Evolutionary conservation across 2,797 vertebrate genomes (phyloP), one percentile per base, ranked within the genome.

Genomic region (Hydrophis major): DNA sequence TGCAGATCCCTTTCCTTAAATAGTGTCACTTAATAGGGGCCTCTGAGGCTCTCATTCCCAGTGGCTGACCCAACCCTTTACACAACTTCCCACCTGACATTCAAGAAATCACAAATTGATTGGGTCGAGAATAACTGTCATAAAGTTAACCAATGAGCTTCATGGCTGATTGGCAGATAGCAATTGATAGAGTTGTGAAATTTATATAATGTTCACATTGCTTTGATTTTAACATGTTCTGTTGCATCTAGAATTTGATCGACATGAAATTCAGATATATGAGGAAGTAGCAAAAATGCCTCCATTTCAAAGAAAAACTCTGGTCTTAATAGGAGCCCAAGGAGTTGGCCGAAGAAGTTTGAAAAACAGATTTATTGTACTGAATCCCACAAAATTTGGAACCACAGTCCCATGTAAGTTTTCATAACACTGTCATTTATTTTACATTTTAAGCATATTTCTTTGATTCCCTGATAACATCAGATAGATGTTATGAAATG

Each of bases 241-340:
- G 90, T 88, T 96, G 27, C 86, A 83, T 96, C 88, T 95, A 99
- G 99, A 99, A 97, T 99, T 99, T 97, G 99, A 99, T 97, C 99
- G 99, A 8, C 99, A 99, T 95, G 99, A 99, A 97, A 98, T 99
- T 94, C 99, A 99, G 97, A 99, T 99, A 92, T 99, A 99, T 90
- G 99, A 99, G 95, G 99, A 99, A 95, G 99, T 99, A 87, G 98
- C 99, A 88, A 99, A 98, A 97, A 99, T 99, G 99, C 99, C 99
- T 87, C 99, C 99, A 0, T 99, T 99, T 96, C 99, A 99, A 97
- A 99, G 99, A 97, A 99, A 99, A 96, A 99, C 99, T 0, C 97
- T 99, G 93, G 98, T 99, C 93, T 97, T 99, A 97, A 99, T 99
- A 95, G 99, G 99, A 89, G 99, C 99, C 32, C 99, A 99, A 97